These are phyloP conservation scores for Sinelater perroti DNA, from an alignment of 2,888 invertebrate genomes.

Conservation along the genomic window DNA sequence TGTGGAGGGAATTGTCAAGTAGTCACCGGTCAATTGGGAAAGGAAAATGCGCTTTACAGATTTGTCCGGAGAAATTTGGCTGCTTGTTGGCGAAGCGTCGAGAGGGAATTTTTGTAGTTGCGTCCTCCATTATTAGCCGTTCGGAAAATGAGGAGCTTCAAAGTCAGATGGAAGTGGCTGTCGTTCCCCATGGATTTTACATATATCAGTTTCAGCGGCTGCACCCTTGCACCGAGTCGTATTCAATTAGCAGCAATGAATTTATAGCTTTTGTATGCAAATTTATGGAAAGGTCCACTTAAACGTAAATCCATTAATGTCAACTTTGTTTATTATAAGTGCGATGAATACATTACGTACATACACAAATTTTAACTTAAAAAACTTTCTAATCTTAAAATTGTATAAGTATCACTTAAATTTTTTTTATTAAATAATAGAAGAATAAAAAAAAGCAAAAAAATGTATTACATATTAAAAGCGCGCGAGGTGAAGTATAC, in stretches of 20 bases:
- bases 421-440: too few species aligned
- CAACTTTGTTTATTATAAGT: too few species aligned
- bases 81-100: slow-evolving; percentile 9
- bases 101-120: background rate
- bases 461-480: too few species aligned
- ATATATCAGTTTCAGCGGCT: slow-evolving; percentile 36
- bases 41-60: slow-evolving; percentile 28
- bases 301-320: slow-evolving; percentile 32
- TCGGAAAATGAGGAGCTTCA: background rate
- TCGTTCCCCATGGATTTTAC: slow-evolving; percentile 26
- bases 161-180: slow-evolving; percentile 1
- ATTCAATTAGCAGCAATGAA: slow-evolving; percentile 54
- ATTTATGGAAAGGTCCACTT: slow-evolving; percentile 41
- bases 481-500: too few species aligned
- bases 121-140: background rate
- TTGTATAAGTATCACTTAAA: too few species aligned
- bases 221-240: slow-evolving; percentile 45
- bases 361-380: too few species aligned
- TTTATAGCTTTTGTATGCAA: slow-evolving; percentile 52
- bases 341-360: too few species aligned
- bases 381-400: too few species aligned
- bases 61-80: slow-evolving; percentile 29
- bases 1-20: slow-evolving; percentile 39
- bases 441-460: too few species aligned
- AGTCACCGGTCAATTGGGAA: slow-evolving; percentile 35